These are phyloP conservation scores for Mesopsocus fuscifrons DNA, from an alignment of 2,888 invertebrate species.

Conservation along the genomic window DNA sequence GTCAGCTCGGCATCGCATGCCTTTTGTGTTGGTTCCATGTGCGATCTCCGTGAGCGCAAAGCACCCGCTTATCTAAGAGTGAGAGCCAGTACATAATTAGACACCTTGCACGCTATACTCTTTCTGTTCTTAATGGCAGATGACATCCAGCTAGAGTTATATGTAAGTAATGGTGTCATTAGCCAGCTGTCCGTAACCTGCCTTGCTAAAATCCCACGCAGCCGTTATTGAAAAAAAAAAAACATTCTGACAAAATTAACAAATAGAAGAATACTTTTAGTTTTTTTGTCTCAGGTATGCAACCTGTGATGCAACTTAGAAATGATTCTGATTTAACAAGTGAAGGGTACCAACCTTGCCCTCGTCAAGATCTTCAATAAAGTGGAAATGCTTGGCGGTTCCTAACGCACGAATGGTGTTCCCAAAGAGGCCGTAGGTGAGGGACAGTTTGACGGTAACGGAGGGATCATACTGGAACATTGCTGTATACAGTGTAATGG, in stretches of 20 bases:
- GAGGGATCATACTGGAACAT: slow-evolving; percentile 24
- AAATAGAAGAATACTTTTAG: too few species aligned
- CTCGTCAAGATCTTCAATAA: slow-evolving; percentile 21
- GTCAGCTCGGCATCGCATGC: slow-evolving; percentile 75
- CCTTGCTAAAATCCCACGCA: too few species aligned
- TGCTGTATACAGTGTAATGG: slow-evolving; percentile 15
- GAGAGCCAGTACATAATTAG: too few species aligned
- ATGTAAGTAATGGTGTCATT: too few species aligned
- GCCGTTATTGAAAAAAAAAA: too few species aligned
- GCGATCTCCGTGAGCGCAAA: slow-evolving; percentile 84
- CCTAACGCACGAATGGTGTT: slow-evolving; percentile 28
- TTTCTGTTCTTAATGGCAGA: too few species aligned
- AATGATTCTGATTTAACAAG: too few species aligned
- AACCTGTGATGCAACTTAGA: too few species aligned
- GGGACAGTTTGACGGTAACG: slow-evolving; percentile 22
- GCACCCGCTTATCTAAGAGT: slow-evolving; percentile 41
- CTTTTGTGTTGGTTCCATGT: slow-evolving; percentile 87
- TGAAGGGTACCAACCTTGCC: slow-evolving; percentile 24
- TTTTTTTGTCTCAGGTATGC: too few species aligned
- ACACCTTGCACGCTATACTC: slow-evolving; percentile 1
- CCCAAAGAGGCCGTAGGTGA: slow-evolving; percentile 29
- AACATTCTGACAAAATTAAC: too few species aligned
- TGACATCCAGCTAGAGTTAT: too few species aligned
- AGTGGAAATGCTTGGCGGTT: slow-evolving; percentile 25
- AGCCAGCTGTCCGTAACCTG: too few species aligned